Percentiles rank a stretch among this genome's conserved stretches.
phyloP scores from a whole-genome alignment of 2,113 vertebrate species.

The Hyperoodon ampullatus region DNA sequence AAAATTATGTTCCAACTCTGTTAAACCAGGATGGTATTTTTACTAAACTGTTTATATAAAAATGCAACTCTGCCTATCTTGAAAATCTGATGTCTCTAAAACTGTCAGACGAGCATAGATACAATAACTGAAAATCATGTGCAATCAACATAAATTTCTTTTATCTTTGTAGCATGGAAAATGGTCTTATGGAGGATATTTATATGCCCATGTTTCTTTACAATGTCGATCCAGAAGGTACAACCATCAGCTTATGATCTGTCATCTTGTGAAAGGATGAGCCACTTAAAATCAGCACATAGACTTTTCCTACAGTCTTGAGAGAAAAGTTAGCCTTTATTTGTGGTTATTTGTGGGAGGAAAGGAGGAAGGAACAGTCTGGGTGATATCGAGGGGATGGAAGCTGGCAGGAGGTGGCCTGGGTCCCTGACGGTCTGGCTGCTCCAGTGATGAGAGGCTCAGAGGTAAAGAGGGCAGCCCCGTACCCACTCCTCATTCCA shows the following conservation, averaged over 20 bases:
- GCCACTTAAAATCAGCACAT: neutral
- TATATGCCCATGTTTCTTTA: neutral
- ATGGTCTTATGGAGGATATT: neutral
- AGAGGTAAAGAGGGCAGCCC: neutral
- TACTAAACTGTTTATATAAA: neutral
- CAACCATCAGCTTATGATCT: neutral
- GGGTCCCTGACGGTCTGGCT: neutral
- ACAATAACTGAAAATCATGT: neutral
- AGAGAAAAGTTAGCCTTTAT: neutral
- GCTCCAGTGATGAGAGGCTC: neutral
- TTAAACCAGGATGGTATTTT: neutral
- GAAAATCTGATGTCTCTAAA: neutral
- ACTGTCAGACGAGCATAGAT: neutral
- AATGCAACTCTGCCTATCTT: neutral
- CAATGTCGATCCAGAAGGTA: neutral
- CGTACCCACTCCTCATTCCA: rapidly evolving
- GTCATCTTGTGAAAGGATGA: neutral
- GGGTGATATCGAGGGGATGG: rapidly evolving
- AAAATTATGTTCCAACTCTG: neutral
- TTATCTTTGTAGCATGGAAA: neutral
- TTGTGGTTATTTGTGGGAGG: no score
- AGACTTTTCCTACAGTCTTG: neutral
- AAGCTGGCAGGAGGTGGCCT: neutral
- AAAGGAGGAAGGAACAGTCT: neutral
- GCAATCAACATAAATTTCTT: neutral